A percentile compares a stretch with the other conserved stretches of the same genome.
Evolutionary conservation across 1,140 invertebrate genomes (phyloP).

Genomic region (Calycopis cecrops): DNA sequence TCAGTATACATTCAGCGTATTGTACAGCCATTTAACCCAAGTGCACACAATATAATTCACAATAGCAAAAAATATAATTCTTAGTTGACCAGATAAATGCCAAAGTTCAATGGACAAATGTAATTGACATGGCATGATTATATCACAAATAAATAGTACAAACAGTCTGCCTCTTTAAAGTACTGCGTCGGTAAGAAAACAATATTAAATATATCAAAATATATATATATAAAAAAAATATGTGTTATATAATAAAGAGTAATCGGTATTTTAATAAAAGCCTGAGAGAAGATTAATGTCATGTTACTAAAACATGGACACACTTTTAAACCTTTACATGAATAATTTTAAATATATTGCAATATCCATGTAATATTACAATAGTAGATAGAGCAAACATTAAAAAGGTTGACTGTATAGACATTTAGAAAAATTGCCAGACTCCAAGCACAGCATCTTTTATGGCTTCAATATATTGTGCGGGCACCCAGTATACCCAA

Average conservation of each 20-base stretch:
- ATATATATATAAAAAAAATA: slow-evolving; percentile 23
- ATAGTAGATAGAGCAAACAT: slow-evolving; percentile 44
- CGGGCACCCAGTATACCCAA: slow-evolving; percentile 97
- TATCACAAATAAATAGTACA: slow-evolving; percentile 53
- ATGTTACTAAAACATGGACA: background rate
- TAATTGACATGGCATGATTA: slow-evolving; percentile 65
- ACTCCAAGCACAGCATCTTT: slow-evolving; percentile 93
- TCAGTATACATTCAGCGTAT: slow-evolving; percentile 2
- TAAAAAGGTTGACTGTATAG: slow-evolving; percentile 23
- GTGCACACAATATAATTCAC: slow-evolving; percentile 54
- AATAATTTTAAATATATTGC: slow-evolving; percentile 52
- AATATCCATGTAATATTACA: slow-evolving; percentile 52
- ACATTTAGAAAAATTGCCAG: slow-evolving; percentile 86
- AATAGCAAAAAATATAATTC: slow-evolving; percentile 54
- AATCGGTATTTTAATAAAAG: slow-evolving; percentile 12
- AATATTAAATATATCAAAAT: slow-evolving; percentile 17
- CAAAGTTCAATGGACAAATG: slow-evolving; percentile 61
- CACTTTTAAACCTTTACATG: slow-evolving; percentile 23
- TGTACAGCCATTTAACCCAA: slow-evolving; percentile 45
- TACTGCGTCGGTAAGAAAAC: background rate
- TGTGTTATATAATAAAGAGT: slow-evolving; percentile 9
- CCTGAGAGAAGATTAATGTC: background rate
- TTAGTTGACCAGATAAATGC: slow-evolving; percentile 63
- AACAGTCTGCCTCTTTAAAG: slow-evolving; percentile 20
- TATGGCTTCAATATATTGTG: slow-evolving; percentile 93